Evolutionary conservation across 2,797 vertebrate genomes (phyloP).

Genomic region (Mormyrus hasselquistii): DNA sequence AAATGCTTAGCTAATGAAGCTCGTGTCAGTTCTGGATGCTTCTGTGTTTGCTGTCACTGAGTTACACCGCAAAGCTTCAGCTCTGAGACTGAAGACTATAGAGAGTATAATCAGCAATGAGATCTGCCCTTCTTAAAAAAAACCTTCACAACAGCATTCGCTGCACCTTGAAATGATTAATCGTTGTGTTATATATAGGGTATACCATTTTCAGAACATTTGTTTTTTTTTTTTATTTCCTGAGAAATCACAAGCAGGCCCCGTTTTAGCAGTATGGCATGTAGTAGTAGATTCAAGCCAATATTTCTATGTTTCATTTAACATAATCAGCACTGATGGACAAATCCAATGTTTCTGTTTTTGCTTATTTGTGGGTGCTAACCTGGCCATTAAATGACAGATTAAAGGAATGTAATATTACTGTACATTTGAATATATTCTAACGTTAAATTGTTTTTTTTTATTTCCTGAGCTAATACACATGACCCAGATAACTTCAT

Average conservation of each 20-base stretch:
- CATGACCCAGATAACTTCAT: not conserved
- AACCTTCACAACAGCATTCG: not conserved
- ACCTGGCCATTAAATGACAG: not conserved
- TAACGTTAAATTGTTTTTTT: not conserved
- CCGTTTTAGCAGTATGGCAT: not conserved
- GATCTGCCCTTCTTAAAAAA: not conserved
- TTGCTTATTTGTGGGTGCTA: not conserved
- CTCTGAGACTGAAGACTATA: not conserved
- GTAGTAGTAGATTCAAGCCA: not conserved
- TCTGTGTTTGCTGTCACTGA: not conserved
- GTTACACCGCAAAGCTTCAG: not conserved
- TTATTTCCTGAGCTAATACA: not conserved
- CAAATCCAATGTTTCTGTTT: not conserved
- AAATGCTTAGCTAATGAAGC: slow-evolving; percentile 8
- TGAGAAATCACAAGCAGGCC: not conserved
- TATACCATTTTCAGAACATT: not conserved
- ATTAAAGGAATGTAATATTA: not conserved
- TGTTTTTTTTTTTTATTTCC: not conserved
- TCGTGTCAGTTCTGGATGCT: slow-evolving; percentile 23
- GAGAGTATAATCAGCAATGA: not conserved
- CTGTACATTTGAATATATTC: not conserved
- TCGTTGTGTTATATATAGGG: not conserved
- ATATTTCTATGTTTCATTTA: not conserved
- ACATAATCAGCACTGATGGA: not conserved
- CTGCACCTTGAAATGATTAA: not conserved